phyloP scores from a whole-genome alignment of 2,888 invertebrate genomes.

The Luperina nickerlii region DNA sequence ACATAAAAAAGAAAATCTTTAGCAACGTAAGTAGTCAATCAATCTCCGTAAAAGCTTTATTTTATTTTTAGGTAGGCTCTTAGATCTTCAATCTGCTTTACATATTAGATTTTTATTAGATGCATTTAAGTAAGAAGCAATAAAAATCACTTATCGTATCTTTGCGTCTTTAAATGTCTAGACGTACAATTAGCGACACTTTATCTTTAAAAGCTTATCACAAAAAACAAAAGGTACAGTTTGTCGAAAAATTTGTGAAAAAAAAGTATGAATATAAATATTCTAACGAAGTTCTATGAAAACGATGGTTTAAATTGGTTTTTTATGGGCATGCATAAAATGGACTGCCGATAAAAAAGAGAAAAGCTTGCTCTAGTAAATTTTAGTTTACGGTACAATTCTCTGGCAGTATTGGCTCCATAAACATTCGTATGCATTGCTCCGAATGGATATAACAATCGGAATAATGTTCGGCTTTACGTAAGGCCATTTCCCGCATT shows the following conservation, averaged over 20 bases:
- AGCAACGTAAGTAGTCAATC: neutral
- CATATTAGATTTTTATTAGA: conserved; percentile 19
- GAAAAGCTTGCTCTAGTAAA: conserved; percentile 80
- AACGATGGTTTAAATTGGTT: conserved; percentile 70
- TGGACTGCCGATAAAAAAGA: conserved; percentile 76
- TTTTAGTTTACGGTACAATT: conserved; percentile 81
- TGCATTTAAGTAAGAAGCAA: conserved; percentile 24
- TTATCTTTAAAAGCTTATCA: conserved; percentile 27
- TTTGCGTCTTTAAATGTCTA: conserved; percentile 16
- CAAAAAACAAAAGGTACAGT: conserved; percentile 23
- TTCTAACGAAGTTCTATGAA: conserved; percentile 63
- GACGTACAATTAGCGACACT: conserved; percentile 34
- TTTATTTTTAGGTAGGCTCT: conserved; percentile 14
- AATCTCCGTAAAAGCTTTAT: conserved; percentile 19
- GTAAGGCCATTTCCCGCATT: conserved; percentile 72
- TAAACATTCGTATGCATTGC: conserved; percentile 82
- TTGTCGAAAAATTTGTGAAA: conserved; percentile 15
- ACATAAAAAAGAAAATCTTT: neutral
- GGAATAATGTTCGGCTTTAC: conserved; percentile 75
- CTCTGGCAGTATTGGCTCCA: conserved; percentile 78
- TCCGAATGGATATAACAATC: conserved; percentile 77
- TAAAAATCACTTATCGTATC: conserved; percentile 16
- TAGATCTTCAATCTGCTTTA: conserved; percentile 10
- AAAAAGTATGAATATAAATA: conserved; percentile 56
- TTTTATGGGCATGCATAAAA: conserved; percentile 76